Evolutionary conservation across 92 coral and sea anemone species (phyloP).

Genomic region (Palythoa grandis): DNA sequence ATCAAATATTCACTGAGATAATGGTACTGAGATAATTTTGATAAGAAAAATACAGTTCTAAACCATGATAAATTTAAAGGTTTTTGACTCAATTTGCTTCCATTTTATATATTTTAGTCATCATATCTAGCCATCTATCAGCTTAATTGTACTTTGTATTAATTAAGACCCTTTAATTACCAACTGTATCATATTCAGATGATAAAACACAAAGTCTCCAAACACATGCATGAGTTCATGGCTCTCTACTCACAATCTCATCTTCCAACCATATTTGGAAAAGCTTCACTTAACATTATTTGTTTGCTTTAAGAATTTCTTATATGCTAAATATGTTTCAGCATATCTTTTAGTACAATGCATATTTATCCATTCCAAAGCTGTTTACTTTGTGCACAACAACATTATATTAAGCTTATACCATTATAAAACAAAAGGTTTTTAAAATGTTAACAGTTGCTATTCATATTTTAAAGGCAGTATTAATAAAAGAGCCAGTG

Average conservation of each 20-base stretch:
- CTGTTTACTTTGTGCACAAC: not conserved
- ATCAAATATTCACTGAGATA: too few species aligned
- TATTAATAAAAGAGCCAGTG: not conserved
- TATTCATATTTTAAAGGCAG: not conserved
- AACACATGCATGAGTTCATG: too few species aligned
- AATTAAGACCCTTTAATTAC: too few species aligned
- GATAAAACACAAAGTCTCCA: not conserved
- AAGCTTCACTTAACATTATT: not conserved
- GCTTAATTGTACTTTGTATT: too few species aligned
- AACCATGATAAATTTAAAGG: too few species aligned
- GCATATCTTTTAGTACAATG: not conserved
- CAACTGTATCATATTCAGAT: not conserved
- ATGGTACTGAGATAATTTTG: too few species aligned
- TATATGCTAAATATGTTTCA: not conserved
- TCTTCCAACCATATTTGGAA: slow-evolving; percentile 39
- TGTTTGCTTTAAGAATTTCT: not conserved
- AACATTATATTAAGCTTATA: not conserved
- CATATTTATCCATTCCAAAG: not conserved
- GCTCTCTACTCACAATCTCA: not conserved
- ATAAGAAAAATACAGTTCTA: too few species aligned
- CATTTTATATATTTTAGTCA: too few species aligned
- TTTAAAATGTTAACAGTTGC: not conserved
- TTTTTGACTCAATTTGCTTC: too few species aligned
- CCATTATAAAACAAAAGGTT: not conserved
- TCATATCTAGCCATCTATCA: too few species aligned